These are phyloP conservation scores for Forbesichthys agassizii DNA, from an alignment of 2,113 vertebrate genomes.

Conservation along the genomic window DNA sequence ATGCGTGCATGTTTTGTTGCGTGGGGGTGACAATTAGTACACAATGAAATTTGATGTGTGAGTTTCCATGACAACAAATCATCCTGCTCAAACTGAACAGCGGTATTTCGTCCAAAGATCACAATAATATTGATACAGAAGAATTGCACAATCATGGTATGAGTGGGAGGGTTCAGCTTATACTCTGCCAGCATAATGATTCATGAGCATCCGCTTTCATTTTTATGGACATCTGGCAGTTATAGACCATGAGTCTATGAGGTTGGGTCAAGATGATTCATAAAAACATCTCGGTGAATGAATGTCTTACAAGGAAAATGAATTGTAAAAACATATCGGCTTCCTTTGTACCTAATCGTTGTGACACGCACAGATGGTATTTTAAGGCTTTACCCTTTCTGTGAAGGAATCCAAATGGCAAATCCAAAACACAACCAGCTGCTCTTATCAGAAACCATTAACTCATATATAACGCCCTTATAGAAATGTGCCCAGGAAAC, in stretches of 20 bases:
- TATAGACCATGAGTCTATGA: not conserved
- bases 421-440: conserved; percentile 43
- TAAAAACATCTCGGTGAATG: conserved; percentile 16
- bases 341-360: conserved; percentile 34
- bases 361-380: conserved; percentile 34
- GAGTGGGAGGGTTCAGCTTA: not conserved
- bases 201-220: not conserved
- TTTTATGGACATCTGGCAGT: conserved; percentile 1
- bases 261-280: conserved; percentile 33
- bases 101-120: conserved; percentile 32
- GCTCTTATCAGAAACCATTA: conserved; percentile 49
- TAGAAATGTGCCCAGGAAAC: conserved; percentile 3
- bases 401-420: conserved; percentile 32
- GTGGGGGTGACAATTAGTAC: conserved; percentile 53
- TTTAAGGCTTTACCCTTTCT: conserved; percentile 39
- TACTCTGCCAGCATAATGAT: not conserved
- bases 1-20: conserved; percentile 24
- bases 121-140: conserved; percentile 24
- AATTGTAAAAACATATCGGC: conserved; percentile 25
- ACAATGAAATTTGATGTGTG: conserved; percentile 42
- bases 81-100: conserved; percentile 42
- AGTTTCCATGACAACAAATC: conserved; percentile 68
- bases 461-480: conserved; percentile 7
- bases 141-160: conserved; percentile 36
- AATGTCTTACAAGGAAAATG: conserved; percentile 9